These are phyloP conservation scores for Laterallus jamaicensis DNA, from an alignment of 2,113 vertebrate genomes.

Conservation along the genomic window DNA sequence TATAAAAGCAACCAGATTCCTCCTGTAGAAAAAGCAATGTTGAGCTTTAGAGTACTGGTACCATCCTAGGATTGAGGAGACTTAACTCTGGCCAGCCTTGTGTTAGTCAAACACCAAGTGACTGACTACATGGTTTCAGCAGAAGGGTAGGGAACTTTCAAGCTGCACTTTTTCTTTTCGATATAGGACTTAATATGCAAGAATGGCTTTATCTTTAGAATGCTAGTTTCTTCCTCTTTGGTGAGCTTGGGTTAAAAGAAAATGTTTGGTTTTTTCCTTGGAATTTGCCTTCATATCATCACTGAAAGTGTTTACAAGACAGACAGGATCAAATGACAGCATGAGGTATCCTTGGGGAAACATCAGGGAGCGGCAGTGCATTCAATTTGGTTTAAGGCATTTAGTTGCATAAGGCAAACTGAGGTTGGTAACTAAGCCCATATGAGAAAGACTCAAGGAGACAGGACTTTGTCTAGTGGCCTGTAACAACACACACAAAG, in stretches of 20 bases:
- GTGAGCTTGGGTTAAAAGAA: slow-evolving; percentile 15
- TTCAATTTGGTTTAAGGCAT: background rate
- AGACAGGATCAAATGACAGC: slow-evolving; percentile 18
- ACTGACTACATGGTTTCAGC: background rate
- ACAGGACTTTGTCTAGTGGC: background rate
- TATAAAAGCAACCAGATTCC: background rate
- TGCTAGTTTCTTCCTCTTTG: slow-evolving; percentile 22
- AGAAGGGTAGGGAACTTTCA: background rate
- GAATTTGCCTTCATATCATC: slow-evolving; percentile 53
- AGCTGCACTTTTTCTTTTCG: background rate
- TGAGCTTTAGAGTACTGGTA: background rate
- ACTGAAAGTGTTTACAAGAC: slow-evolving; percentile 14
- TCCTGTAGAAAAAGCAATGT: background rate
- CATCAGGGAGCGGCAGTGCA: slow-evolving; percentile 22
- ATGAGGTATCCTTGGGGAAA: slow-evolving; percentile 40
- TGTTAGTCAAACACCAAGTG: background rate
- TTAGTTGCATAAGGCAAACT: background rate
- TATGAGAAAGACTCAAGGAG: background rate
- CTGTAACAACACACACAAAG: background rate
- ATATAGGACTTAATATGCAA: background rate
- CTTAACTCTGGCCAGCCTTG: background rate
- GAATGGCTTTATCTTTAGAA: background rate
- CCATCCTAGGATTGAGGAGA: background rate
- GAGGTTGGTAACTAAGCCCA: background rate
- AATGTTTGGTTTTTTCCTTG: slow-evolving; percentile 3